Base-by-base conservation (phyloP, 1,140 invertebrate genomes). In the Eueides isabella region DNA sequence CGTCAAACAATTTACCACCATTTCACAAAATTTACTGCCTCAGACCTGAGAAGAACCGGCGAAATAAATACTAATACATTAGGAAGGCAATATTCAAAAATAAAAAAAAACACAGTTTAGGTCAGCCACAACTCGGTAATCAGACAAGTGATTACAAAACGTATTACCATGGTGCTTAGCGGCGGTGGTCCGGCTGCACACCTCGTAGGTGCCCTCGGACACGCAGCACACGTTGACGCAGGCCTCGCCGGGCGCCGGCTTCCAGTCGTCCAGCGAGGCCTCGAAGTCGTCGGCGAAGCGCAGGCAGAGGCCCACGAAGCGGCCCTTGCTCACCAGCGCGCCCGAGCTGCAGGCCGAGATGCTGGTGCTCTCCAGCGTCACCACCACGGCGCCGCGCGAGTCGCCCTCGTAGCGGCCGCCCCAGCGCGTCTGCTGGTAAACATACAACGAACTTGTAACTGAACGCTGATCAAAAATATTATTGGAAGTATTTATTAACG, bases 261-360 rank as follows among this genome's bases (percentile, higher is more conserved):
- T 99, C 98, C 98, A 99, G 88, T 99, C 98, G 89, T 99, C 98
- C 78, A 98, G 93, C 35, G 97, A 98, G 0, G 97, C 97, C 91
- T 99, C 98, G 94, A 99, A 99, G 85, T 99, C 98, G 85, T 99
- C 97, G 1, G 98, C 98, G 94, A 99, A 99, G 44, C 98, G 94
- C 75, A 99, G 94, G 85, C 98, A 99, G 12, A 99, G 94, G 5
- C 97, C 98, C 77, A 96, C 95, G 89, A 98, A 97, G 86, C 97
- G 94, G 5, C 95, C 95, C 82, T 95, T 98, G 84, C 96, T 97
- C 19, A 93, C 97, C 93, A 95, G 95, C 78, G 95, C 97, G 89
- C 96, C 97, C 77, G 96, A 97, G 85, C 96, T 97, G 87, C 97
- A 97, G 9, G 97, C 97, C 31, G 98, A 98, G 80, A 99, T 98